These are phyloP conservation scores for Chaetura pelagica DNA, from an alignment of 2,113 vertebrate genomes.

Conservation along the genomic window DNA sequence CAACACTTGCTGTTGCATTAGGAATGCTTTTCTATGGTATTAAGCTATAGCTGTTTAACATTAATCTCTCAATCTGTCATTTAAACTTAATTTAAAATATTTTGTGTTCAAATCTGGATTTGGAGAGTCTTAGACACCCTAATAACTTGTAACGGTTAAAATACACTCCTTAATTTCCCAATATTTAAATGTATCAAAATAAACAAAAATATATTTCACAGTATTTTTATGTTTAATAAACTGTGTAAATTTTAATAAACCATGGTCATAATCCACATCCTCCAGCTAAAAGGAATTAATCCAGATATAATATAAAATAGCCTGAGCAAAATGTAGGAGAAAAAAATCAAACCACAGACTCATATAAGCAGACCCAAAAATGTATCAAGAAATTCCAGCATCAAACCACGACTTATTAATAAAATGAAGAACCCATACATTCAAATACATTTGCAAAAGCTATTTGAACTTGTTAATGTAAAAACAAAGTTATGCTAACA, in stretches of 20 bases:
- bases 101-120: neutral
- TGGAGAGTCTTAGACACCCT: neutral
- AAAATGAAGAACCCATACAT: neutral
- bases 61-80: neutral
- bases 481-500: neutral
- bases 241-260: neutral
- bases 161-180: neutral
- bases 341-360: neutral
- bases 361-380: neutral
- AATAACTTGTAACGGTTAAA: neutral
- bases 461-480: slow-evolving; percentile 36
- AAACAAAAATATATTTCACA: neutral
- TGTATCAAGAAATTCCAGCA: neutral
- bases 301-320: neutral
- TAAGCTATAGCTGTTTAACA: neutral
- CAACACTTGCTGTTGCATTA: neutral
- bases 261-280: neutral
- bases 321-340: neutral
- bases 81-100: neutral
- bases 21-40: neutral
- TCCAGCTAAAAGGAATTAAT: neutral
- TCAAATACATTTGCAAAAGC: slow-evolving; percentile 13
- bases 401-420: neutral
- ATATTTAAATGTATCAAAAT: neutral
- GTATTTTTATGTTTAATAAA: neutral